phyloP scores from a whole-genome alignment of 2,888 invertebrate genomes.

The Apotomis capreana region DNA sequence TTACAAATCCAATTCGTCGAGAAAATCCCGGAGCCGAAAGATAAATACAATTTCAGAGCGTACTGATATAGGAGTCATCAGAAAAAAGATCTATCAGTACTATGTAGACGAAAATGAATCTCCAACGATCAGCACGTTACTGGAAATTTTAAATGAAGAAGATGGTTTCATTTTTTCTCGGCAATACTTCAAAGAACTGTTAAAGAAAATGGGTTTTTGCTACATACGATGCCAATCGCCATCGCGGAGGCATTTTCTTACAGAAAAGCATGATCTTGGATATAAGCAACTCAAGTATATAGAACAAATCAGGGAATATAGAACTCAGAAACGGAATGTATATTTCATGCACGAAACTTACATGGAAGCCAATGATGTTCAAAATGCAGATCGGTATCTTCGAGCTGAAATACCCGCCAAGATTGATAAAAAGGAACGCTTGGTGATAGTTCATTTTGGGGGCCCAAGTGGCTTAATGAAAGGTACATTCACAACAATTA shows the following conservation, averaged over 20 bases:
- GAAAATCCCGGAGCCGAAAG: background rate
- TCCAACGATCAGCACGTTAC: background rate
- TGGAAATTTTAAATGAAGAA: background rate
- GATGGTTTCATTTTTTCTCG: background rate
- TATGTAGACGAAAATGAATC: constrained; percentile 8
- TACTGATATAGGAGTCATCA: constrained; percentile 7
- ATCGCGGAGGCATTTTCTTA: background rate
- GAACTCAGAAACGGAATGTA: background rate
- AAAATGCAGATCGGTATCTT: background rate
- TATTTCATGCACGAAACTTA: constrained; percentile 24
- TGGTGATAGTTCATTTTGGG: constrained; percentile 8
- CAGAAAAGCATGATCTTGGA: background rate
- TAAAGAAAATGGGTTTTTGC: constrained; percentile 5
- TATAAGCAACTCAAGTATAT: background rate
- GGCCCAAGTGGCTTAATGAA: background rate
- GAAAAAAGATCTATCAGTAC: constrained; percentile 7
- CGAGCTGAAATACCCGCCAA: background rate
- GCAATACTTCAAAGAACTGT: constrained; percentile 2
- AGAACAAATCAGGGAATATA: background rate
- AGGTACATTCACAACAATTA: constrained; percentile 1
- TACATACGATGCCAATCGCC: background rate
- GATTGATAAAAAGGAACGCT: constrained; percentile 6
- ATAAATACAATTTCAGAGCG: background rate
- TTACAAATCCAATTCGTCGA: background rate
- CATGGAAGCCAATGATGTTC: constrained; percentile 2